Percentiles rank a stretch among this genome's conserved stretches.
These are phyloP conservation scores for Pantherophis alleghaniensis DNA, from an alignment of 2,797 vertebrate species.

Conservation along the genomic window DNA sequence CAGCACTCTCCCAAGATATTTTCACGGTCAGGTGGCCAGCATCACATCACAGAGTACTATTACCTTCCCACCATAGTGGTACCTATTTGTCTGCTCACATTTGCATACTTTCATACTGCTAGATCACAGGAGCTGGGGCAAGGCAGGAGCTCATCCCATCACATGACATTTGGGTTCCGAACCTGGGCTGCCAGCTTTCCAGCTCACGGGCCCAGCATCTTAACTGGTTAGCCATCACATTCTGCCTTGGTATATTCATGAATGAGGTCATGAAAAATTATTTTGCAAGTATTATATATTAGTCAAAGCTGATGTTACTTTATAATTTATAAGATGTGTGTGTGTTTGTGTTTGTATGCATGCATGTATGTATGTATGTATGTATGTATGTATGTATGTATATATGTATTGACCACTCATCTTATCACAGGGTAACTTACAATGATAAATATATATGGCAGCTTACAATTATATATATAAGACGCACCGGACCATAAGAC, in stretches of 20 bases:
- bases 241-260: not conserved
- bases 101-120: not conserved
- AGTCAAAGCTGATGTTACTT: not conserved
- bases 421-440: no score
- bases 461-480: no score
- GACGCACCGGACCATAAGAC: no score
- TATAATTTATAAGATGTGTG: not conserved
- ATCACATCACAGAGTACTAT: not conserved
- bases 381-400: no score
- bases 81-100: not conserved
- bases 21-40: not conserved
- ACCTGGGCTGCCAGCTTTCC: not conserved
- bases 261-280: not conserved
- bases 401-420: no score
- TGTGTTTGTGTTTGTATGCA: no score
- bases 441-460: no score
- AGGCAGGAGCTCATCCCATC: not conserved
- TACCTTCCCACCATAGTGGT: not conserved
- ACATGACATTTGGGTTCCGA: rapidly evolving
- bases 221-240: not conserved
- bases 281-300: not conserved
- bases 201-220: not conserved
- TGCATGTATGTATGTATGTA: no score
- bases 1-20: not conserved
- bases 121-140: not conserved